Percentiles rank a stretch among this genome's conserved stretches.
phyloP scores from a whole-genome alignment of 2,888 invertebrate genomes.

The Xestia ashworthii region DNA sequence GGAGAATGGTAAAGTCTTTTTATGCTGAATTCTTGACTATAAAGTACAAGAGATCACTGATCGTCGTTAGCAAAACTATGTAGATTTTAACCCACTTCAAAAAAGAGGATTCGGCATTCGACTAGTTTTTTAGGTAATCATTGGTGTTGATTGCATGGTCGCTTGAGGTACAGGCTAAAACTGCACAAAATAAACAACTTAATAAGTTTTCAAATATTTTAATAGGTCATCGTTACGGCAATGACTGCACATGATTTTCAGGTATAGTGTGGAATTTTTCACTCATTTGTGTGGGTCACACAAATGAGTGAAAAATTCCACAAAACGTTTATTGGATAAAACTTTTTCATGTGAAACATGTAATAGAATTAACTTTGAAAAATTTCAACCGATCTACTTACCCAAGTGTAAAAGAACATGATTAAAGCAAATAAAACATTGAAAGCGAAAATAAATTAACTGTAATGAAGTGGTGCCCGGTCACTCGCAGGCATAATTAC shows the following conservation, averaged over 20 bases:
- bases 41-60: not conserved
- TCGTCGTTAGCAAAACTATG: not conserved
- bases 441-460: conserved; percentile 34
- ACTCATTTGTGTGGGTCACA: too few species aligned
- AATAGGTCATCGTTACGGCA: not conserved
- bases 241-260: not conserved
- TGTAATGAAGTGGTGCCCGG: conserved; percentile 40
- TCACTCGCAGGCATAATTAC: conserved; percentile 53
- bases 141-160: not conserved
- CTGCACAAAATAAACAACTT: not conserved
- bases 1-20: not conserved
- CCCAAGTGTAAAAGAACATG: conserved; percentile 8
- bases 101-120: not conserved
- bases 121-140: not conserved
- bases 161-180: not conserved
- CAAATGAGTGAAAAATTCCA: not conserved
- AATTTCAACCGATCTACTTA: not conserved
- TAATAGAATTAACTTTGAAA: not conserved
- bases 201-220: not conserved
- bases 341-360: not conserved
- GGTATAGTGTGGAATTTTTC: too few species aligned
- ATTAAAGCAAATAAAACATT: conserved; percentile 23
- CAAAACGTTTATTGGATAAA: not conserved
- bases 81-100: not conserved
- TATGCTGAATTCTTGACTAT: not conserved